phyloP scores from a whole-genome alignment of 1,140 invertebrate genomes.

The Littorina saxatilis region DNA sequence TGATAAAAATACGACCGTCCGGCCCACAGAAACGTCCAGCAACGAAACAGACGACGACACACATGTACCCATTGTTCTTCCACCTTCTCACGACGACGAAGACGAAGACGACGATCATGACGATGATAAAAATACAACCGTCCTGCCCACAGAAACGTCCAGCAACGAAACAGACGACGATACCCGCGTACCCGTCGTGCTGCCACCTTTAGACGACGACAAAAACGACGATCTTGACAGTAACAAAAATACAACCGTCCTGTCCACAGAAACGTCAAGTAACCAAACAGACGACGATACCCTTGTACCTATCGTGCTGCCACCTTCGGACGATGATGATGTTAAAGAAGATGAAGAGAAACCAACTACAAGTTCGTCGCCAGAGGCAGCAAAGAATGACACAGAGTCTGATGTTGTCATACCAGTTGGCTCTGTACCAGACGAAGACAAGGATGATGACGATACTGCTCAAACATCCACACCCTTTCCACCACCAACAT shows the following conservation, averaged over 20 bases:
- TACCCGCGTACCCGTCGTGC: not conserved
- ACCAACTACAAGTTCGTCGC: not conserved
- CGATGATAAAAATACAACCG: not conserved
- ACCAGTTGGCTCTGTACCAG: not conserved
- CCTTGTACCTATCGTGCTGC: not conserved
- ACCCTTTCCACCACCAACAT: not conserved
- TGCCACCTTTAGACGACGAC: not conserved
- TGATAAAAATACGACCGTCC: not conserved
- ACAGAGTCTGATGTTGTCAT: not conserved
- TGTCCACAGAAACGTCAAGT: not conserved
- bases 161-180: not conserved
- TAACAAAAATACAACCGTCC: not conserved
- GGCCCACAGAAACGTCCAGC: not conserved
- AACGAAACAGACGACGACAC: not conserved
- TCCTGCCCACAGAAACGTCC: not conserved
- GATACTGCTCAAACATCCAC: not conserved
- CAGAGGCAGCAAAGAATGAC: not conserved
- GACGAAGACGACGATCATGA: not conserved
- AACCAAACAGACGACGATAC: not conserved
- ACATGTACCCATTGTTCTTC: not conserved
- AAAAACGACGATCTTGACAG: not conserved
- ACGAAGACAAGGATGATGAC: not conserved
- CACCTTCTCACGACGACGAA: not conserved
- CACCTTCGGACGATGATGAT: not conserved
- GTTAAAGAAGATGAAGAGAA: not conserved